Base-by-base conservation (phyloP, 2,113 vertebrate species). In the Tenrec ecaudatus region DNA sequence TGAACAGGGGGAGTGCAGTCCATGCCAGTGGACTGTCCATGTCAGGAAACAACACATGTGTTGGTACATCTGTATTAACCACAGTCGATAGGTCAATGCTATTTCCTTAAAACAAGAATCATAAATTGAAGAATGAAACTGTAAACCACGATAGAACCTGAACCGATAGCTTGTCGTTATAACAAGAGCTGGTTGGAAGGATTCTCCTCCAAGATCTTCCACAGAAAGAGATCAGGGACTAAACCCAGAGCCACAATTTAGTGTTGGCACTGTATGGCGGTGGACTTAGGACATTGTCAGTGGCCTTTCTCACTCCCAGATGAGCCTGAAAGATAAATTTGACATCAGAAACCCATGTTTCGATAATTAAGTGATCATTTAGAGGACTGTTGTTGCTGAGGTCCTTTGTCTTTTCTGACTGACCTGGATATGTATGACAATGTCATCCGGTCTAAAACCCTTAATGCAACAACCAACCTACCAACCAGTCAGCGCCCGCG, bases 291-390 rank as follows among this genome's bases (percentile, higher is more conserved):
- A 6, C 36, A 73, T 9, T 60, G 29, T 16, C 4, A 2, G 9
- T 33, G n/a, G 83, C 6, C 20, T 53, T 86, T 81, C 29, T 80
- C 76, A 84, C 17, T 16, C 8, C 4, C 43, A 85, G 79, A 58
- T 69, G n/a, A 88, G 27, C 31, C 23, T 60, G 14, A 47, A 86
- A 11, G n/a, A 82, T 76, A 76, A 31, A 90, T 77, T 92, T 23
- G 43, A 20, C 81, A 77, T 60, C 36, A n/a, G 47, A 86, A 89
- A 84, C 62, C 66, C 88, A 23, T 31, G 16, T 91, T 86, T 82
- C 31, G 79, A 75, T 82, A 33, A 82, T 82, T 89, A 93, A 84
- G n/a, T 78, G 38, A 76, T 25, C n/a, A 2, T 80, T 91, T 16
- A 82, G 86, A 80, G 8, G 17, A 68, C 25, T 64, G 60, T 62